A percentile compares a stretch with the other conserved stretches of the same genome.
phyloP scores from a whole-genome alignment of 2,113 vertebrate genomes.

The Seriola dumerili region DNA sequence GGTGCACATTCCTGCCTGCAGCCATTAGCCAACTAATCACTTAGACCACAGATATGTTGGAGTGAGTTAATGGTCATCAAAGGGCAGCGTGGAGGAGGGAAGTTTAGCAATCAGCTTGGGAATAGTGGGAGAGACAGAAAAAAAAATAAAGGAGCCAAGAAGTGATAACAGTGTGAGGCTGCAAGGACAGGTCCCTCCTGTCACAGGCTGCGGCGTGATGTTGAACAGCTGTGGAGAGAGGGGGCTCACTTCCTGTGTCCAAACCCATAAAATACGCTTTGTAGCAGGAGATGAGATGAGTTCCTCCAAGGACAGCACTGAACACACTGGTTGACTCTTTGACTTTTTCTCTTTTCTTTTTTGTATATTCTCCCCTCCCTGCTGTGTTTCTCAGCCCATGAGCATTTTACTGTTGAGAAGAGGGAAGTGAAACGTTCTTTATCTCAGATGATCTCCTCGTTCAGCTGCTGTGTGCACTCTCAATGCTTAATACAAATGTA shows the following conservation, averaged over 20 bases:
- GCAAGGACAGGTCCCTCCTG: constrained; percentile 61
- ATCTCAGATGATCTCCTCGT: background rate
- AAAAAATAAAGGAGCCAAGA: constrained; percentile 33
- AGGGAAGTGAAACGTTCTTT: constrained; percentile 50
- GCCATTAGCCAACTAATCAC: constrained; percentile 52
- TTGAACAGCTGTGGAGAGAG: constrained; percentile 73
- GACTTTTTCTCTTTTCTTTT: background rate
- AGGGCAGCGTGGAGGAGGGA: constrained; percentile 45
- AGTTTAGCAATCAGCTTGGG: constrained; percentile 65
- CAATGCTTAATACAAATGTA: background rate
- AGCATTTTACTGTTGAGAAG: constrained; percentile 19
- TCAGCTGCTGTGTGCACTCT: constrained; percentile 3
- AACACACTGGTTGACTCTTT: background rate
- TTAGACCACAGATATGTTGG: constrained; percentile 36
- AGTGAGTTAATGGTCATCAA: constrained; percentile 60
- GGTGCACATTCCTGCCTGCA: constrained; percentile 27
- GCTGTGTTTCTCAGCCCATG: constrained; percentile 40
- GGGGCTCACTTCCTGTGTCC: constrained; percentile 65
- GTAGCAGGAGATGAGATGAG: constrained; percentile 12
- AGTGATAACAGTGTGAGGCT: constrained; percentile 62
- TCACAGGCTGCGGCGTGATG: constrained; percentile 70
- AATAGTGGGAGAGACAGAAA: constrained; percentile 57
- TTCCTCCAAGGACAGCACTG: constrained; percentile 20
- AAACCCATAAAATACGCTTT: background rate
- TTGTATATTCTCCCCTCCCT: background rate